Evolutionary conservation across 2,113 vertebrate genomes (phyloP), one percentile per base, ranked within the genome.

Genomic region (Tretioscincus oriximinensis): DNA sequence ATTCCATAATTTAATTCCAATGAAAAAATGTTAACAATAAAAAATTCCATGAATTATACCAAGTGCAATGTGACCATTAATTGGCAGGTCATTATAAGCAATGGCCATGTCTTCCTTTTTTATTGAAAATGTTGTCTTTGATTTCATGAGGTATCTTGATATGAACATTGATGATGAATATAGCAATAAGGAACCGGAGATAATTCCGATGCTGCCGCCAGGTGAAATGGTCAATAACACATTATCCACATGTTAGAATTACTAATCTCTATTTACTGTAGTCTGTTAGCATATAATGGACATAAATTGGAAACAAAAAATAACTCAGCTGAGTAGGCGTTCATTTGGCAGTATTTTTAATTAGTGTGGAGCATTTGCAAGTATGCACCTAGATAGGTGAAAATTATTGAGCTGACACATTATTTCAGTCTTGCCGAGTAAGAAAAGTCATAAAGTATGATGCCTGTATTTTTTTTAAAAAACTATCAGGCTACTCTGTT

Each of bases 101-200:
- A 31, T 80, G 81, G 79, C 16, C 85, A 70, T 85, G 82, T 79
- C 71, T 28, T 65, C 7, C n/a, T 89, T 85, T 66, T 28, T 24
- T 73, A 70, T 68, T 81, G 54, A 18, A 58, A 58, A 58, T 81
- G 65, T 81, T 85, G 64, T 88, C 86, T 90, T 1, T 6, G 35
- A 66, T 81, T 89, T 90, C 86, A 85, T 90, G 84, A 88, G 88
- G 86, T 80, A 73, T 78, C 89, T 78, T 91, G 91, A 88, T 86
- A 84, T 63, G 0, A 28, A 86, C 83, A 87, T 90, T 90, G 86
- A 85, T 90, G 91, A 92, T 92, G 85, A 90, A 93, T 90, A 84
- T 87, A 83, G 54, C 80, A 89, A 88, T 84, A 84, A 77, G 1
- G 85, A 41, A 69, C 84, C 18, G 78, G 82, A 91, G 87, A 89